Base-by-base conservation (phyloP, 2,888 invertebrate genomes). In the Dasypolia templi region DNA sequence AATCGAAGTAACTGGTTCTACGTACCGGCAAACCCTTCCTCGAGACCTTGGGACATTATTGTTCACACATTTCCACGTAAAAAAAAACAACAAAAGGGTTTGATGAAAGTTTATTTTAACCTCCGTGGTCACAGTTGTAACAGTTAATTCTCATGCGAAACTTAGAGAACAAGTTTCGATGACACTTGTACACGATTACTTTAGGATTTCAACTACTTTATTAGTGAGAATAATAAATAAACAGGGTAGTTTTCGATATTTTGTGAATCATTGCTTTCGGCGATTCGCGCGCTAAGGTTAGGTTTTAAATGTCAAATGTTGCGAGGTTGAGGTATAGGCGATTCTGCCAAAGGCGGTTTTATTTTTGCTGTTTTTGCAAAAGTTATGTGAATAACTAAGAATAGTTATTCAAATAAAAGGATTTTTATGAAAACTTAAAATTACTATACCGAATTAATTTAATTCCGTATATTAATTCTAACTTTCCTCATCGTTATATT, bases 1-100 rank as follows among this genome's bases (percentile, higher is more conserved):
- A 88, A 88, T 88, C 89, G 87, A 87, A 78, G 81, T 74, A 93
- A 93, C 93, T 90, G 90, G 93, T 93, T 92, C 73, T 79, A 89
- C 90, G 76, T 91, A 92, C 91, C 92, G 88, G 75, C 53, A 77
- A 82, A 85, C 89, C 90, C 90, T 91, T 90, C 82, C 77, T 76
- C 44, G 46, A 81, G 77, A 76, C 81, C 81, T 74, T 70, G 66
- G 68, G 70, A 69, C 58, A 65, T 74, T 86, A 89, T 90, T 92
- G 88, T 89, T 66, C 77, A 81, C 84, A 81, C 81, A 86, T 78
- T 83, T 75, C 55, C 56, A 81, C 0, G 56, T 73, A 75, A 78
- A 76, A 88, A n/a, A 89, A 89, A 80, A 79, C 75, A 78, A 87
- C 82, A 80, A 76, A 72, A 84, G 72, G n/a, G 0, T 26, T 71